Base-by-base conservation (phyloP, 1,140 invertebrate species). In the Wasmannia auropunctata region DNA sequence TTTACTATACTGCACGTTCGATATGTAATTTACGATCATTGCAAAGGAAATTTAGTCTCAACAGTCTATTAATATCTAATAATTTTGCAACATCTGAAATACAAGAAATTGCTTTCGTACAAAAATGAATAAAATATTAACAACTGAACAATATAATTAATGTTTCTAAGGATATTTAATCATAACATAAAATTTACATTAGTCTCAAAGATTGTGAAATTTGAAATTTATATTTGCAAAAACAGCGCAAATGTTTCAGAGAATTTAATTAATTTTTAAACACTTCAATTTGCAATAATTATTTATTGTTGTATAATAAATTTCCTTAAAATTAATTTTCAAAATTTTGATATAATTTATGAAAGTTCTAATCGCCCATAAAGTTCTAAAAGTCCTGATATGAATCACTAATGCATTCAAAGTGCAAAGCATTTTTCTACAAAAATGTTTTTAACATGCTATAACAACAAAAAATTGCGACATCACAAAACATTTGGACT, bases 1-100 rank as follows among this genome's bases (percentile, higher is more conserved):
- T 80, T 69, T 80, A 34, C 46, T 69, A n/a, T n/a, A 31, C 16
- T 28, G 34, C 51, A 80, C 37, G 16, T 37, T 54, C 34, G 22
- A n/a, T 80, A 54, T 54, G 43, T 80, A 80, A 80, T 80, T 80
- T 70, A 80, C 1, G 34, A 80, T 40, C 28, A 80, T 80, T 54
- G 16, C 46, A 80, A 70, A 69, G 63, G 34, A 54, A 70, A 56
- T 54, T 69, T 40, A 22, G 34, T 28, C 25, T 54, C 31, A n/a
- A 43, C 14, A 69, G 43, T 80, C 22, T n/a, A 25, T 70, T 54
- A 54, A 80, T 54, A 40, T 51, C 22, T 37, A 37, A 76, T 76
- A 60, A 67, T 69, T 69, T 37, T 28, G 5, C 46, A 19, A 22
- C 10, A 28, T 49, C 2, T 69, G 10, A 11, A 77, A 8, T 63